These are phyloP conservation scores for Rhynchophorus ferrugineus DNA, from an alignment of 1,140 invertebrate species.

Conservation along the genomic window DNA sequence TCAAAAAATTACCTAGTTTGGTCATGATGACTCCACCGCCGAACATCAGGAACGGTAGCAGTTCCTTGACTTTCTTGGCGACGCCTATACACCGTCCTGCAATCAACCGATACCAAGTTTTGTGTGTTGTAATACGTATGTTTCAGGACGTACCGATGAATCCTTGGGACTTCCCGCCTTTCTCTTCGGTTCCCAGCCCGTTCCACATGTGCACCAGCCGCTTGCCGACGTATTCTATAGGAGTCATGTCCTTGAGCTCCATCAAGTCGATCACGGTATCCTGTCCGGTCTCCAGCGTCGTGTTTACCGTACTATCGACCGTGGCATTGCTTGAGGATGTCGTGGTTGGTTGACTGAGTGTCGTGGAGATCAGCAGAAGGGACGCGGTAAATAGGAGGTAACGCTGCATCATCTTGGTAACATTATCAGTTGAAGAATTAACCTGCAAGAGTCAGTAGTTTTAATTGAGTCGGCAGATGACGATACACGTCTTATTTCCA, in stretches of 20 bases:
- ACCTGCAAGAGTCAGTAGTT: too few species aligned
- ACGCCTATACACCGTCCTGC: constrained; percentile 13
- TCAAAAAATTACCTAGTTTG: constrained; percentile 15
- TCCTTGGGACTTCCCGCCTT: too few species aligned
- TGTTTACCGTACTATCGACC: background rate
- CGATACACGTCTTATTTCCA: too few species aligned
- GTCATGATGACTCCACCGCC: constrained; percentile 13
- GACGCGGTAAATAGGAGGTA: too few species aligned
- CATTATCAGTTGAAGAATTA: too few species aligned
- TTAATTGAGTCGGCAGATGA: too few species aligned
- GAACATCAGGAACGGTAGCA: constrained; percentile 12
- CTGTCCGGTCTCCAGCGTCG: background rate
- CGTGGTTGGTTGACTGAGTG: too few species aligned
- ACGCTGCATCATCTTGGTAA: too few species aligned
- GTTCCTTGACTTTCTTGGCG: constrained; percentile 9
- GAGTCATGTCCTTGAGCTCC: constrained; percentile 9
- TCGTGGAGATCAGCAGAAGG: too few species aligned
- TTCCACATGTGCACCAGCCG: constrained; percentile 4
- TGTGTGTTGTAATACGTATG: too few species aligned
- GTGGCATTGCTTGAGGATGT: background rate
- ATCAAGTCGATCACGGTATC: constrained; percentile 9
- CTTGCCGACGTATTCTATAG: constrained; percentile 7
- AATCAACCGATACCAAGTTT: too few species aligned
- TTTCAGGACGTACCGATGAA: too few species aligned
- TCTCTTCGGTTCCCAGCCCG: background rate